Base-by-base conservation (phyloP, 2,113 vertebrate species). In the Furnarius figulus region DNA sequence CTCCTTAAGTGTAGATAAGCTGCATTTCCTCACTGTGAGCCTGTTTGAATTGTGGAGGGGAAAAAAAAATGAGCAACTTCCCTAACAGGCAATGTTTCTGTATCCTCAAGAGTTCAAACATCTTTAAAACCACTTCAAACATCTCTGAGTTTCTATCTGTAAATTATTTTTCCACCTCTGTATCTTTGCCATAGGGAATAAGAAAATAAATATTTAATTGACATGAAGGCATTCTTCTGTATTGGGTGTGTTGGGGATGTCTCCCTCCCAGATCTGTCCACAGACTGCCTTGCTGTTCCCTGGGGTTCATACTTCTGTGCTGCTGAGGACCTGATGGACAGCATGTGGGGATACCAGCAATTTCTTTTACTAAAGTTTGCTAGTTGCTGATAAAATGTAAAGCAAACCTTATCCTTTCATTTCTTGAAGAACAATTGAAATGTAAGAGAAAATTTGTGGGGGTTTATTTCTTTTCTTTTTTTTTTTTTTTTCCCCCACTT, bases 1-100 rank as follows among this genome's bases (percentile, higher is more conserved):
- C 79, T 86, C 6, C 46, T 93, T 56, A 52, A 63, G 72, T 37
- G 47, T 74, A 81, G 87, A 67, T 93, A 89, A 92, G 56, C 68
- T 23, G 5, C 35, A 40, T 92, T 95, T 90, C 47, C 85, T 59
- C 10, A 6, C 55, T 71, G 55, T 1, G 1, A 96, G 19, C 13
- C 13, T 58, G 10, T 77, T 86, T 6, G 7, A 84, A 62, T 77
- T 61, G 56, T 74, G 33, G 30, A 79, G 13, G 28, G 55, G 33
- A 10, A 7, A n/a, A 7, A n/a, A 47, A 85, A 90, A 50, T 17
- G 42, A 85, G 33, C 46, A 66, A 28, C 50, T 30, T 86, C 23
- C 1, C 2, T 76, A 66, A 75, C 31, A 70, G 47, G 58, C 70
- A 40, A 30, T 87, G 42, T 76, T 89, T 40, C 44, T 81, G 5